These are phyloP conservation scores for Cottus gobio DNA, from an alignment of 2,113 vertebrate species.

Conservation along the genomic window DNA sequence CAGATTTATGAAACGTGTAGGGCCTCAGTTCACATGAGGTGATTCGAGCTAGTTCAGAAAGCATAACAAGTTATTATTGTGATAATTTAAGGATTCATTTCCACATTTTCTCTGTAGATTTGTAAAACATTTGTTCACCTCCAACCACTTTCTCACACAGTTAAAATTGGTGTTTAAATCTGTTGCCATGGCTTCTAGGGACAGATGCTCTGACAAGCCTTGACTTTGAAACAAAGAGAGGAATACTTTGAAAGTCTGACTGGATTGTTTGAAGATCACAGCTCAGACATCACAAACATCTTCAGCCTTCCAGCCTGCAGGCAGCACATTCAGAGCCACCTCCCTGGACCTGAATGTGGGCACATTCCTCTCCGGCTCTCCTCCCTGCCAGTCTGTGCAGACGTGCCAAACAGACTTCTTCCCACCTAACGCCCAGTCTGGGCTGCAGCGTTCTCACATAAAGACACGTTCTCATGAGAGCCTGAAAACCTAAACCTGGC, in stretches of 20 bases:
- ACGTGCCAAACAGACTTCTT: slow-evolving; percentile 33
- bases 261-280: background rate
- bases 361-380: slow-evolving; percentile 47
- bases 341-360: slow-evolving; percentile 25
- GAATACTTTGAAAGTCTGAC: background rate
- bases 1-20: background rate
- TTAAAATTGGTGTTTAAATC: background rate
- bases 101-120: background rate
- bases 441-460: slow-evolving; percentile 10
- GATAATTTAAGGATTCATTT: background rate
- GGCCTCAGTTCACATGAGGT: background rate
- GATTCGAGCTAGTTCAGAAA: background rate
- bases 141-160: background rate
- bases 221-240: background rate
- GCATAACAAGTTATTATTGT: background rate
- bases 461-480: too few species aligned
- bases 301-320: background rate
- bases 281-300: slow-evolving; percentile 1
- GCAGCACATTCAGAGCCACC: slow-evolving; percentile 24
- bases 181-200: background rate
- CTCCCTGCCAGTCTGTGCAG: slow-evolving; percentile 30
- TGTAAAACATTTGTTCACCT: background rate
- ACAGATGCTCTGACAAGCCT: background rate
- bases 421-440: slow-evolving; percentile 32
- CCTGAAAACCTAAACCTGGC: background rate